These are phyloP conservation scores for Chydorus sphaericus DNA, from an alignment of 2,888 invertebrate species.

Conservation along the genomic window DNA sequence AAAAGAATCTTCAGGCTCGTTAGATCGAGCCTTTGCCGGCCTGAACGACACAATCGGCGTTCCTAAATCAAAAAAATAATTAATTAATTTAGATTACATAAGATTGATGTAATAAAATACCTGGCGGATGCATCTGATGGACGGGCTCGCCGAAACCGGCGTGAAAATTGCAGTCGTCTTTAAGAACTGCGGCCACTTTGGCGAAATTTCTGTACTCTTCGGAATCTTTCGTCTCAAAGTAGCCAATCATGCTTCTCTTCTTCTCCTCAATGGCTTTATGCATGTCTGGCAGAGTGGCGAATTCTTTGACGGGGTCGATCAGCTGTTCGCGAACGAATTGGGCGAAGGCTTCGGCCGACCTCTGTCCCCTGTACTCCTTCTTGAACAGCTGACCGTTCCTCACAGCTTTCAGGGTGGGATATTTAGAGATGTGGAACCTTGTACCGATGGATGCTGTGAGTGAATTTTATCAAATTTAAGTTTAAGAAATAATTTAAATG, in stretches of 20 bases:
- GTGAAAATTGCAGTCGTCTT: slow-evolving; percentile 91
- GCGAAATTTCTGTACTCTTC: slow-evolving; percentile 66
- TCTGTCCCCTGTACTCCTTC: slow-evolving; percentile 72
- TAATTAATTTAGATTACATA: no score
- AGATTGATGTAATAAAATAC: no score
- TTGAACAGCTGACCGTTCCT: slow-evolving; percentile 80
- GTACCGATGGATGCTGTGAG: slow-evolving; percentile 54
- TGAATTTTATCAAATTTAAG: background rate
- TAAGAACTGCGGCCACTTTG: slow-evolving; percentile 67
- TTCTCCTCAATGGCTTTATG: slow-evolving; percentile 38
- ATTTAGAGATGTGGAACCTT: slow-evolving; percentile 91
- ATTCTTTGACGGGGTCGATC: slow-evolving; percentile 68
- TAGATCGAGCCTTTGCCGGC: slow-evolving; percentile 60
- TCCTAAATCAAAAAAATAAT: no score
- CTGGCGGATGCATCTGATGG: slow-evolving; percentile 70
- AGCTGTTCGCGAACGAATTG: slow-evolving; percentile 79
- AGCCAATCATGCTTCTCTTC: slow-evolving; percentile 70
- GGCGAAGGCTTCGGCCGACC: slow-evolving; percentile 79
- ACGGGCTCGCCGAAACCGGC: slow-evolving; percentile 66
- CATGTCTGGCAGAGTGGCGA: slow-evolving; percentile 53
- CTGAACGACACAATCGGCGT: slow-evolving; percentile 69
- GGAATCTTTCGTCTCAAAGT: slow-evolving; percentile 66
- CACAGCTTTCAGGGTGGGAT: slow-evolving; percentile 92
- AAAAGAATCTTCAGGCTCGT: slow-evolving; percentile 70
- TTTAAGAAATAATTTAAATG: background rate